Conservation (phyloP, 2,113 vertebrate genomes). For the Sisor rabdophorus region DNA sequence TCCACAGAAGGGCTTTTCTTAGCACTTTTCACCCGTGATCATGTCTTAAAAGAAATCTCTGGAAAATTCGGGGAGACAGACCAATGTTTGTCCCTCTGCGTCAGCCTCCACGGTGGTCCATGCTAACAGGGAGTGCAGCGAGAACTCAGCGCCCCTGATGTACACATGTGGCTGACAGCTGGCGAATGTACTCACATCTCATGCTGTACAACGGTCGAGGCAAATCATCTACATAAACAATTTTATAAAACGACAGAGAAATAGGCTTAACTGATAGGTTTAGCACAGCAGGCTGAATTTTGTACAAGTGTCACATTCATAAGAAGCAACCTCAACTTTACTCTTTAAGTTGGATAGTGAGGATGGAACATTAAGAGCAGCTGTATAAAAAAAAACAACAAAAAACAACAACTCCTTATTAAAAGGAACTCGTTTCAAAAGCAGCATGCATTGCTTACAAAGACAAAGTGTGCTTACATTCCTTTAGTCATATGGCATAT, state of each 20-base stretch:
- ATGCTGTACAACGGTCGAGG: conserved; percentile 24
- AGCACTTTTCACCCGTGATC: conserved; percentile 48
- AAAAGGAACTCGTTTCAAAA: conserved; percentile 31
- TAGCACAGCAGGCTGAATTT: conserved; percentile 20
- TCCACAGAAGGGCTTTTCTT: conserved; percentile 45
- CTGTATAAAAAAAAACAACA: background rate
- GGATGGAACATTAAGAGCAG: background rate
- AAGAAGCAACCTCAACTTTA: background rate
- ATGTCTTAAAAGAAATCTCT: conserved; percentile 42
- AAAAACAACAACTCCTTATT: background rate
- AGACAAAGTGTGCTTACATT: conserved; percentile 43
- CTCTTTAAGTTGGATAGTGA: background rate
- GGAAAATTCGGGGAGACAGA: conserved; percentile 30
- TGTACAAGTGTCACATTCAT: conserved; percentile 9
- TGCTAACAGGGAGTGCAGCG: background rate
- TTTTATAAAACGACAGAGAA: conserved; percentile 18
- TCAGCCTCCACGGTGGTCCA: conserved; percentile 23
- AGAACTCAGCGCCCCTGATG: conserved; percentile 32
- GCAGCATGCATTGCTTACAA: conserved; percentile 38
- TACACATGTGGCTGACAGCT: conserved; percentile 50
- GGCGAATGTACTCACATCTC: conserved; percentile 21
- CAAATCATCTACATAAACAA: conserved; percentile 28
- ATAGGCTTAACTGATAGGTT: conserved; percentile 10
- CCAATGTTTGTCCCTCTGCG: conserved; percentile 18
- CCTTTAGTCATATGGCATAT: conserved; percentile 46